Base-by-base conservation (phyloP, 2,113 vertebrate genomes). In the Alexandromys fortis region DNA sequence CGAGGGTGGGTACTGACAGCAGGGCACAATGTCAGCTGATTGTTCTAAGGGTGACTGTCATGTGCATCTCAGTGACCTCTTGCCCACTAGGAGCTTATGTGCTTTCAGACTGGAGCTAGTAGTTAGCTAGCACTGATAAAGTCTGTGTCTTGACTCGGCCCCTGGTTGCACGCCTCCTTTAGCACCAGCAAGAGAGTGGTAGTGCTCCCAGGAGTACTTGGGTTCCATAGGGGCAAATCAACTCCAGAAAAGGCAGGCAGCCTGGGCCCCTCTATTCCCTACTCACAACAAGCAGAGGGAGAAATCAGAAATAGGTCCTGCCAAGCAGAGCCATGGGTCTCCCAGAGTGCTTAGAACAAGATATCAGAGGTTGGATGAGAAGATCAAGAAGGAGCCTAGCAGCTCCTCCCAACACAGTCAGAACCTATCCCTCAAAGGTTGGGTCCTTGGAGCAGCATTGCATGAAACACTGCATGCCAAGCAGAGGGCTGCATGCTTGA, bases 321-420 rank as follows among this genome's bases (percentile, higher is more conserved):
- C 49, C 1, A 1, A 55, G 82, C 28, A 26, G 30, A 33, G 42
- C 24, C 49, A 88, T 9, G 26, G 13, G 38, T 85, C 21, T 83
- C 30, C 28, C 72, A 49, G 8, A 61, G 33, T 33, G 52, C 61
- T n/a, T n/a, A 3, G 19, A n/a, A 75, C 67, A 17, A 22, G 73
- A 49, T 17, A 76, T 30, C 11, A 45, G 91, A 65, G 30, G 42
- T 22, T 45, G 45, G 45, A 92, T 8, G 3, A 83, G 61, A 76
- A 65, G 81, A n/a, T 7, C 5, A n/a, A 38, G 72, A 45, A 1
- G 52, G 63, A 67, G 52, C 17, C n/a, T 19, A 55, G 45, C 7
- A 65, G 33, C 1, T 8, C 5, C 0, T 35, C 5, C 63, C 21
- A 7, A 26, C 2, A 0, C 5, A 28, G 81, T 22, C 19, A 38